phyloP scores from a whole-genome alignment of 2,888 invertebrate species.

The Drosophila borealis region DNA sequence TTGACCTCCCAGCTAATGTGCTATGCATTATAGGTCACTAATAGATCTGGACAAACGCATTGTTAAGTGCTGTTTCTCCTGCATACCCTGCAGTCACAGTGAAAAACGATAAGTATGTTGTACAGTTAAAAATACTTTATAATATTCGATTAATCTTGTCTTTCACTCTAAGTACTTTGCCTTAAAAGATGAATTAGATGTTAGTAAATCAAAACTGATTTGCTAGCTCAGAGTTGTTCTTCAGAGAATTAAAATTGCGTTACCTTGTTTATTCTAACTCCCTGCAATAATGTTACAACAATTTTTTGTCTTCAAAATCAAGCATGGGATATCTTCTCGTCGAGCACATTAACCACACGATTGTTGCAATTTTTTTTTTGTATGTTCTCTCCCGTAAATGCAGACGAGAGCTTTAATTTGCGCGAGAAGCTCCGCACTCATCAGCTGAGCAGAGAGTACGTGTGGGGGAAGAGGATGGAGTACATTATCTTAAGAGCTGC shows the following conservation, averaged over 20 bases:
- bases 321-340: constrained; percentile 3
- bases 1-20: constrained; percentile 11
- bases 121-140: background rate
- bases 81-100: background rate
- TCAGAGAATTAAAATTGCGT: too few species aligned
- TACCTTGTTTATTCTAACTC: too few species aligned
- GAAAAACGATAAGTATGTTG: background rate
- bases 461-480: constrained; percentile 27
- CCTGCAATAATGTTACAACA: too few species aligned
- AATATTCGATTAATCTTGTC: background rate
- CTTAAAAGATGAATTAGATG: too few species aligned
- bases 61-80: constrained; percentile 10
- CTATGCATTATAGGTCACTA: constrained; percentile 25
- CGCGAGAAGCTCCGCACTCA: constrained; percentile 49
- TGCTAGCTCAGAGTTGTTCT: too few species aligned
- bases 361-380: background rate
- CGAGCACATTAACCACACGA: background rate
- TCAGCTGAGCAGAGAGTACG: constrained; percentile 27
- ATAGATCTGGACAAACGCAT: constrained; percentile 9
- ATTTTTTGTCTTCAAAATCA: background rate
- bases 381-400: constrained; percentile 10
- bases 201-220: too few species aligned
- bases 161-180: too few species aligned
- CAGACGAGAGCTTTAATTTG: constrained; percentile 67
- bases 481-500: constrained; percentile 75